Base-by-base conservation (phyloP, 2,797 vertebrate genomes). In the Lutjanus campechanus region DNA sequence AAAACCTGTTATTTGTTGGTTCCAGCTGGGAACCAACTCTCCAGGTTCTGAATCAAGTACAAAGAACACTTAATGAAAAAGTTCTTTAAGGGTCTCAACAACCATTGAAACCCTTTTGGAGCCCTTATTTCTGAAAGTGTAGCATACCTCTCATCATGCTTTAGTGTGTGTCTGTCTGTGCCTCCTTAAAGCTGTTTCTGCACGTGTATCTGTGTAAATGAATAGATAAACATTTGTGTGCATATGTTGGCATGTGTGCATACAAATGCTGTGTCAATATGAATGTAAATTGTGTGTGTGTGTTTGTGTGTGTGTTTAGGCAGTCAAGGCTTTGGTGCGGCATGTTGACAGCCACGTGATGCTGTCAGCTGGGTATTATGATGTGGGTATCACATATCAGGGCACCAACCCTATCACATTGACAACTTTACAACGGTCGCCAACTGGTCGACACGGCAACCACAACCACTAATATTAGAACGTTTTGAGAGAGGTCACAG, bases 341-440 rank as follows among this genome's bases (percentile, higher is more conserved):
- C 81, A 89, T 88, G 86, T 77, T 87, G 89, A 89, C 77, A 83
- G 79, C 76, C 76, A 85, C 54, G 70, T 76, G 84, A 85, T 65
- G 79, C 90, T 36, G 29, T 36, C 88, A 89, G 84, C 86, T 80
- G 91, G 70, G 63, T 41, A 71, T 77, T 77, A 83, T 67, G 46
- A 81, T 20, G 68, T 29, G 11, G 17, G 75, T 88, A 63, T 94
- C 89, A 58, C 68, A 46, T 93, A 61, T 83, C 90, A 66, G 79
- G 69, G 63, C 79, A 76, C 61, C 68, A 50, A 85, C 81, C 65
- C 77, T 36, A 65, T 88, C 88, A 71, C 83, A 70, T 58, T 85
- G 89, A 90, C 90, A 90, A 83, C 86, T 91, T 92, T 88, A 90
- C 85, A 83, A 81, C 90, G 58, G 81, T 79, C 71, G 50, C 87